A percentile compares a stretch with the other conserved stretches of the same genome.
Evolutionary conservation across 2,797 vertebrate genomes (phyloP).

Genomic region (Amblyraja radiata): DNA sequence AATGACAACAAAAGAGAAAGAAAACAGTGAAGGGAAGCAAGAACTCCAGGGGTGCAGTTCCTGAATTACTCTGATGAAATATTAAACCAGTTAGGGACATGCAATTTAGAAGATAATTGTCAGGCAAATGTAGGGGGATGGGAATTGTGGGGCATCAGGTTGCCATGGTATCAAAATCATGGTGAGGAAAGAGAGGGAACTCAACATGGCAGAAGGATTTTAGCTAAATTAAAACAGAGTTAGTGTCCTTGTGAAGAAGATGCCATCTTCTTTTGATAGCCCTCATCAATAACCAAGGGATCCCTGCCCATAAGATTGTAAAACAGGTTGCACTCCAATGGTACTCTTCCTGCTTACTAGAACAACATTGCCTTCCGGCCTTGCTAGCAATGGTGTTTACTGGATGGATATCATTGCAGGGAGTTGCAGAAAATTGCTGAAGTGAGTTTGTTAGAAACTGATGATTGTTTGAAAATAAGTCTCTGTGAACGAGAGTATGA

Average conservation of each 20-base stretch:
- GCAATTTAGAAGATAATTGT: background rate
- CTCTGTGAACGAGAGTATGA: too few relatives aligned
- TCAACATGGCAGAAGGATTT: background rate
- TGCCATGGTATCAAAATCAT: background rate
- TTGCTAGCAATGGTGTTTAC: too few relatives aligned
- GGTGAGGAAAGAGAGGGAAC: background rate
- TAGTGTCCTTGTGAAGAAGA: background rate
- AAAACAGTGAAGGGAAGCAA: background rate
- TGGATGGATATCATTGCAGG: too few relatives aligned
- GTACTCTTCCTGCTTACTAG: too few relatives aligned
- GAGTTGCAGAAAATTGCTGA: too few relatives aligned
- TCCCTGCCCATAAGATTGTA: too few relatives aligned
- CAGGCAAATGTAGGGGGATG: background rate
- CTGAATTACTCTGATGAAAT: background rate
- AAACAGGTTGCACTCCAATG: too few relatives aligned
- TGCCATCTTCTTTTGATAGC: too few relatives aligned
- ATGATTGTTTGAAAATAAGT: too few relatives aligned
- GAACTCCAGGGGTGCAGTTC: background rate
- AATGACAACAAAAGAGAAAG: background rate
- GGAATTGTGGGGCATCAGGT: background rate
- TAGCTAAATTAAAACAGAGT: background rate
- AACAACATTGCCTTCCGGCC: too few relatives aligned
- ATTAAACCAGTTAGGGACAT: background rate
- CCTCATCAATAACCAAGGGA: too few relatives aligned
- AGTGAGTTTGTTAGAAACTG: too few relatives aligned